Percentiles rank a stretch among this genome's conserved stretches.
Conservation (phyloP, 2,113 vertebrate genomes). For the Hydrochoerus hydrochaeris region DNA sequence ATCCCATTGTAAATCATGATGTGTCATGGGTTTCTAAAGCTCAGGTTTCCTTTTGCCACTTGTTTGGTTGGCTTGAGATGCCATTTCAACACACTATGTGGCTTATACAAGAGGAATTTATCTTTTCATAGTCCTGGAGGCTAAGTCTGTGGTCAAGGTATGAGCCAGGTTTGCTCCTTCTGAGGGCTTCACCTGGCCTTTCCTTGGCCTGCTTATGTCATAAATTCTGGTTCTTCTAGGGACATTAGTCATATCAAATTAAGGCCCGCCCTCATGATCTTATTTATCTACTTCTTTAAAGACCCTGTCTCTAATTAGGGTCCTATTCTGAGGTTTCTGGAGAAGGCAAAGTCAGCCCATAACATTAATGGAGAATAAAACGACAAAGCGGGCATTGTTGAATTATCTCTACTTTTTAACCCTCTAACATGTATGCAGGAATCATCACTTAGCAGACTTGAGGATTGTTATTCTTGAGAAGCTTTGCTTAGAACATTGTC, state of each 20-base stretch:
- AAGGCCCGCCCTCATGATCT: not conserved
- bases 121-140: not conserved
- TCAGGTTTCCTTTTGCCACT: not conserved
- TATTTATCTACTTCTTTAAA: not conserved
- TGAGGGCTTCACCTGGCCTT: not conserved
- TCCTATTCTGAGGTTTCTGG: not conserved
- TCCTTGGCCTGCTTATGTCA: not conserved
- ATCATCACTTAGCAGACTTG: not conserved
- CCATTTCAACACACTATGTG: not conserved
- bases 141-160: not conserved
- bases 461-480: not conserved
- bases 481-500: not conserved
- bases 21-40: not conserved
- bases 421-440: not conserved
- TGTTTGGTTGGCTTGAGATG: not conserved
- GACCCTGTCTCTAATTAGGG: not conserved
- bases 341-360: not conserved
- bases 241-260: not conserved
- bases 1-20: not conserved
- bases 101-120: not conserved
- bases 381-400: not conserved
- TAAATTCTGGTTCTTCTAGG: not conserved
- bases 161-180: not conserved
- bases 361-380: not conserved
- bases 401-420: not conserved